Conservation (phyloP, 1,140 invertebrate genomes). For the Sminthurinus signatus region DNA sequence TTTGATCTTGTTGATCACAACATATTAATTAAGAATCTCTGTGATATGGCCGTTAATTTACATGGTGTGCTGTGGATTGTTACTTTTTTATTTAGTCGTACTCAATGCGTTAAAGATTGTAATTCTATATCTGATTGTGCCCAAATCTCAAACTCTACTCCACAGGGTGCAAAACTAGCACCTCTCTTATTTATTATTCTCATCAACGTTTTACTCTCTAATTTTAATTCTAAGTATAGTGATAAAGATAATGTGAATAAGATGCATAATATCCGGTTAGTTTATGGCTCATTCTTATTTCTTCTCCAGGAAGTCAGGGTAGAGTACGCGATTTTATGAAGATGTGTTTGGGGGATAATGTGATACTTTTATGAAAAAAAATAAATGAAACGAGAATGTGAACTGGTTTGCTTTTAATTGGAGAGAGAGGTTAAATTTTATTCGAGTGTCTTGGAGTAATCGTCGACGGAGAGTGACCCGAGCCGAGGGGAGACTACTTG, state of each 20-base stretch:
- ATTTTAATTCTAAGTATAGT: not conserved
- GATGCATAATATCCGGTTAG: no score
- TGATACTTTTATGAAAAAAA: no score
- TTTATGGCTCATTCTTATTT: no score
- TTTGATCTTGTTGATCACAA: constrained; percentile 20
- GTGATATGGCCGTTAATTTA: not conserved
- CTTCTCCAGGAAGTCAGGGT: no score
- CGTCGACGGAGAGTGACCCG: no score
- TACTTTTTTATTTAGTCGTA: not conserved
- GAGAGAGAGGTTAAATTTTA: no score
- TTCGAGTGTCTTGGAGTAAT: no score
- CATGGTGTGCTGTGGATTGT: constrained; percentile 7
- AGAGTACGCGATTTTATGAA: no score
- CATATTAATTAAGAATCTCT: not conserved
- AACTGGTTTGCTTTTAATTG: no score
- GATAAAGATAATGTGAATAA: not conserved
- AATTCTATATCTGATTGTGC: not conserved
- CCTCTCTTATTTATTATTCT: constrained; percentile 3
- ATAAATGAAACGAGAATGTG: no score
- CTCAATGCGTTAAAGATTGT: not conserved
- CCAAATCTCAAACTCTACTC: constrained; percentile 1
- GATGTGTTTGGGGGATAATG: no score
- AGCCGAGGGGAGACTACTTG: no score
- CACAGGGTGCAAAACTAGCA: constrained; percentile 14
- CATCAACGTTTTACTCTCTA: not conserved